Percentiles rank a stretch among this genome's conserved stretches.
These are phyloP conservation scores for Urophycis tenuis DNA, from an alignment of 2,797 vertebrate species.

Conservation along the genomic window DNA sequence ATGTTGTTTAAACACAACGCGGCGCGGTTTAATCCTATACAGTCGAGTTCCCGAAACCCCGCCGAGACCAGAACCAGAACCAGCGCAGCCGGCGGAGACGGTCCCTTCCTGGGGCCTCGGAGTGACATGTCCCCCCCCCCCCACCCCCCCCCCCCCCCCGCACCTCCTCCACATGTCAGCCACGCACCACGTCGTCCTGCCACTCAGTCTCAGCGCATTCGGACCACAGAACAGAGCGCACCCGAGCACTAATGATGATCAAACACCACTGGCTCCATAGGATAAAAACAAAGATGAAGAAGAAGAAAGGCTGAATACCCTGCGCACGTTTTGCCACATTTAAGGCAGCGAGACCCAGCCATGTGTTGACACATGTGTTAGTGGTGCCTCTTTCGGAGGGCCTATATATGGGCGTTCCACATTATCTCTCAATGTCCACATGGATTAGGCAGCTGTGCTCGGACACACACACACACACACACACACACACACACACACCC, in stretches of 20 bases:
- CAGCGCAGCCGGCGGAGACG: constrained; percentile 30
- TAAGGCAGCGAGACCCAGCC: neutral
- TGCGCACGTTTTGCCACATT: neutral
- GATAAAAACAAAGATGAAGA: too few species aligned
- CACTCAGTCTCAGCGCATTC: neutral
- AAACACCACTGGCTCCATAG: neutral
- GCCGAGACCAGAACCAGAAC: constrained; percentile 30
- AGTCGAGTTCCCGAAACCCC: neutral
- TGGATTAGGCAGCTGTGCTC: constrained; percentile 67
- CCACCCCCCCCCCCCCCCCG: too few species aligned
- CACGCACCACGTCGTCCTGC: neutral
- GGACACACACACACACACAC: constrained; percentile 27
- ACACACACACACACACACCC: constrained; percentile 11
- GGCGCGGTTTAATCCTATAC: neutral
- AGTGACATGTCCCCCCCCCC: neutral
- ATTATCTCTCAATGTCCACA: constrained; percentile 45
- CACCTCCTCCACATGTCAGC: neutral
- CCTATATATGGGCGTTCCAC: constrained; percentile 50
- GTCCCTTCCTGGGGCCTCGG: neutral
- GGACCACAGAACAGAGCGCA: neutral
- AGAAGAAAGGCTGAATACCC: neutral
- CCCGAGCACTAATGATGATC: too few species aligned
- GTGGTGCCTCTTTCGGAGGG: constrained; percentile 51
- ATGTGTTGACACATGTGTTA: constrained; percentile 29
- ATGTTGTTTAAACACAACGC: neutral